These are phyloP conservation scores for Virgularia gustaviana DNA, from an alignment of 92 coral and sea anemone species.

Conservation along the genomic window DNA sequence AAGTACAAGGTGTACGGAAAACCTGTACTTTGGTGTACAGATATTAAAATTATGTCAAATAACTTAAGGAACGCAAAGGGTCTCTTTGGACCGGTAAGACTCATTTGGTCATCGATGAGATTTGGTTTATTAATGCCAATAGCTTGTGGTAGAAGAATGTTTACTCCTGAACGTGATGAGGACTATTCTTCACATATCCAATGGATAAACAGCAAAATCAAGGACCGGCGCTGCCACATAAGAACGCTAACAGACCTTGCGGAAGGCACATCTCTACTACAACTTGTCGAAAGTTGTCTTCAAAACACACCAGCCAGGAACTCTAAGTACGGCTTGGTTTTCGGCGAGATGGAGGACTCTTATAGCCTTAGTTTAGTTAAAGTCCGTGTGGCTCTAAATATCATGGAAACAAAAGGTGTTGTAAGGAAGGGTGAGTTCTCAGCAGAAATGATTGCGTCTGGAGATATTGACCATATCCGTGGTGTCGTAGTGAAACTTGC, in stretches of 20 bases:
- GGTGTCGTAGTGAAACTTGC: constrained; percentile 31
- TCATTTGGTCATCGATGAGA: background rate
- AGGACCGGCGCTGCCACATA: constrained; percentile 15
- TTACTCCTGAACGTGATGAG: background rate
- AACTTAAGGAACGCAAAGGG: constrained; percentile 25
- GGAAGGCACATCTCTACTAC: constrained; percentile 25
- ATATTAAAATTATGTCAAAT: background rate
- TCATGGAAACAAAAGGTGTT: constrained; percentile 21
- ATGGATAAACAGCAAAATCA: constrained; percentile 32
- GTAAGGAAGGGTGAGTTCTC: constrained; percentile 25
- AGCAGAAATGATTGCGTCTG: constrained; percentile 27
- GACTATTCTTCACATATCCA: constrained; percentile 29
- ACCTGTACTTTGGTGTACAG: too few species aligned
- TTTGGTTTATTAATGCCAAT: constrained; percentile 25
- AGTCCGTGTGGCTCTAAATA: constrained; percentile 14
- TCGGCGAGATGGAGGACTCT: constrained; percentile 36
- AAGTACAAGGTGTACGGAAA: too few species aligned
- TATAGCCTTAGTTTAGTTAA: constrained; percentile 25
- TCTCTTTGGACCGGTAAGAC: constrained; percentile 19
- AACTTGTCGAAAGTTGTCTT: constrained; percentile 28
- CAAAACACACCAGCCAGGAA: background rate
- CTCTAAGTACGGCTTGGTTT: constrained; percentile 8
- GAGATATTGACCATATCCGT: constrained; percentile 28
- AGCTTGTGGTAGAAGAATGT: constrained; percentile 32
- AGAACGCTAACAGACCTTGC: constrained; percentile 14